Percentiles rank a stretch among this genome's conserved stretches.
phyloP scores from a whole-genome alignment of 2,888 invertebrate species.

The Didymodactylos carnosus region DNA sequence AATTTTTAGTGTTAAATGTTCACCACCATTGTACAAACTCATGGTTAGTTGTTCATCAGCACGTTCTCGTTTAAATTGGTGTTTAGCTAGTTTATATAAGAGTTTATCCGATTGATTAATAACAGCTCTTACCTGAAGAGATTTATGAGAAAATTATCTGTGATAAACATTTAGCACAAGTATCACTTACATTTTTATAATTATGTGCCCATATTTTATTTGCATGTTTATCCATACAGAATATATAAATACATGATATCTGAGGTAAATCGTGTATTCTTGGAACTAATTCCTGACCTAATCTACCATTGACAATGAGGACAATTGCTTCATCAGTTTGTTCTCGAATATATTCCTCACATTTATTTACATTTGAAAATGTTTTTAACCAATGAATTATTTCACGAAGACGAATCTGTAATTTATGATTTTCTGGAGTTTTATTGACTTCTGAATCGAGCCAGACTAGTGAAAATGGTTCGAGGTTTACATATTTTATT shows the following conservation, averaged over 20 bases:
- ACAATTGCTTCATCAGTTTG: neutral
- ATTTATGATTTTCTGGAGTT: neutral
- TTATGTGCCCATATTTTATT: neutral
- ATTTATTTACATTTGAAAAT: neutral
- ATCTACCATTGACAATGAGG: neutral
- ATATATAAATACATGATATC: neutral
- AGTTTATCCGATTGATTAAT: too few species aligned
- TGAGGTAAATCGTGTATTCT: neutral
- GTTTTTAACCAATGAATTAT: neutral
- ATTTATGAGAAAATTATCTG: too few species aligned
- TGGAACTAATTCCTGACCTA: neutral
- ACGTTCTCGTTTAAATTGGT: too few species aligned
- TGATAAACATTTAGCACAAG: too few species aligned
- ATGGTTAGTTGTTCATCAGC: too few species aligned
- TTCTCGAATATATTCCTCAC: neutral
- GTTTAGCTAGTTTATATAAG: too few species aligned
- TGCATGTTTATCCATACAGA: neutral
- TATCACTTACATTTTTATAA: too few species aligned
- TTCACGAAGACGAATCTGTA: neutral
- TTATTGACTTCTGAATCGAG: neutral
- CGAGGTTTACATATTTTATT: neutral
- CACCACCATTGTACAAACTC: too few species aligned
- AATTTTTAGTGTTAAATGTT: too few species aligned
- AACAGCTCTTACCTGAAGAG: too few species aligned
- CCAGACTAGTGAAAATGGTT: neutral